These are phyloP conservation scores for Lineus longissimus DNA, from an alignment of 1,140 invertebrate species.

Conservation along the genomic window DNA sequence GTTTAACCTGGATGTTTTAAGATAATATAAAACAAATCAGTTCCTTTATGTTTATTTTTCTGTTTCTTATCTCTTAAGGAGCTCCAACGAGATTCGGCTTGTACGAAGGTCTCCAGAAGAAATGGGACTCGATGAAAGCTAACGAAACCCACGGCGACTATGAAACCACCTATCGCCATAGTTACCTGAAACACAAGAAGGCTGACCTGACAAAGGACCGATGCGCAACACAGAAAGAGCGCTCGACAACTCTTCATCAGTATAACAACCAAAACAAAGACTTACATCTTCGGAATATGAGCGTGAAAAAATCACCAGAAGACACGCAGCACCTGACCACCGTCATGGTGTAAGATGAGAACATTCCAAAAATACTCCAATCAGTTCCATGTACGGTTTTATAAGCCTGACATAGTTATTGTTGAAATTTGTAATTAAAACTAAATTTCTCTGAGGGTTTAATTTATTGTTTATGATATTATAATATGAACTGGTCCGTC, in stretches of 20 bases:
- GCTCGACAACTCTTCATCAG: constrained; percentile 27
- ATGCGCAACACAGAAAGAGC: constrained; percentile 23
- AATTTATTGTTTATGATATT: too few species aligned
- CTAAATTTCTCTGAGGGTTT: too few species aligned
- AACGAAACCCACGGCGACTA: constrained; percentile 27
- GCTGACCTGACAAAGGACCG: constrained; percentile 13
- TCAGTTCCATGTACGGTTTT: too few species aligned
- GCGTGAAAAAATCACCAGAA: not conserved
- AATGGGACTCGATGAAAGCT: constrained; percentile 20
- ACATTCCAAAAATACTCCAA: too few species aligned
- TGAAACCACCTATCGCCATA: constrained; percentile 23
- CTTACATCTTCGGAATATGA: constrained; percentile 20
- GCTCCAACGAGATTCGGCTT: constrained; percentile 30
- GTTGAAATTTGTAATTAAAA: too few species aligned
- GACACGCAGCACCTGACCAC: not conserved
- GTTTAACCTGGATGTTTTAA: too few species aligned
- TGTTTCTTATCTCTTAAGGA: constrained; percentile 16
- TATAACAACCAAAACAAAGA: constrained; percentile 29
- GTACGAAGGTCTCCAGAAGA: constrained; percentile 18
- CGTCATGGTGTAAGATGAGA: not conserved
- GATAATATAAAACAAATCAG: too few species aligned
- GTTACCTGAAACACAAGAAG: constrained; percentile 10
- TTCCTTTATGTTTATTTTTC: too few species aligned
- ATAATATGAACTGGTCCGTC: too few species aligned
- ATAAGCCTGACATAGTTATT: too few species aligned